Conservation (phyloP, 2,888 invertebrate genomes). For the Parnassius orleans region DNA sequence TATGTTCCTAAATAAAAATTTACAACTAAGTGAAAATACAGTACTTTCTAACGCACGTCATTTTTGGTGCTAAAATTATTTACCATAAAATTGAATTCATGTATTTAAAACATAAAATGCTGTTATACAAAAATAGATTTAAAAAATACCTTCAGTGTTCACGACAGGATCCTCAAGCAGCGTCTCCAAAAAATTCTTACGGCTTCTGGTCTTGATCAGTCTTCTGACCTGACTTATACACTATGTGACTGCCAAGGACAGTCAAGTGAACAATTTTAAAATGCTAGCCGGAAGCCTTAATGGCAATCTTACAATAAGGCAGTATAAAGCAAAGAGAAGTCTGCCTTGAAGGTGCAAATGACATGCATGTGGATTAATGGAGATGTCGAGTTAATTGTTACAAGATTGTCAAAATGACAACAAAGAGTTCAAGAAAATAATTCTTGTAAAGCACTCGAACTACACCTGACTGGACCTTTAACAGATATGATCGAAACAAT, state of each 20-base stretch:
- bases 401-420: conserved; percentile 52
- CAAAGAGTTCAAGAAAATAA: conserved; percentile 62
- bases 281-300: conserved; percentile 68
- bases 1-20: conserved; percentile 11
- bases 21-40: conserved; percentile 11
- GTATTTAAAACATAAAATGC: conserved; percentile 50
- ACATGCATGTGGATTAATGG: conserved; percentile 50
- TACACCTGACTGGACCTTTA: conserved; percentile 82
- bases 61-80: conserved; percentile 12
- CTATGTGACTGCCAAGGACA: conserved; percentile 80
- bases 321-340: conserved; percentile 40
- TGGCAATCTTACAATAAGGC: conserved; percentile 59
- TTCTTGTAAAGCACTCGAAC: conserved; percentile 76
- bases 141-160: conserved; percentile 78
- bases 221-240: conserved; percentile 81
- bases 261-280: conserved; percentile 80
- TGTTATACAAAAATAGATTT: conserved; percentile 74
- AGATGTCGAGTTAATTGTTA: conserved; percentile 49
- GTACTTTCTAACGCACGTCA: conserved; percentile 11
- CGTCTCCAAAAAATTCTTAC: conserved; percentile 76
- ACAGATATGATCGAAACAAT: conserved; percentile 79
- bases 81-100: conserved; percentile 14
- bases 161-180: conserved; percentile 74
- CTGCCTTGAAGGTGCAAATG: conserved; percentile 43
- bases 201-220: conserved; percentile 77